Evolutionary conservation across 2,113 vertebrate species (phyloP), one percentile per base, ranked within the genome.

Genomic region (Aythya baeri): DNA sequence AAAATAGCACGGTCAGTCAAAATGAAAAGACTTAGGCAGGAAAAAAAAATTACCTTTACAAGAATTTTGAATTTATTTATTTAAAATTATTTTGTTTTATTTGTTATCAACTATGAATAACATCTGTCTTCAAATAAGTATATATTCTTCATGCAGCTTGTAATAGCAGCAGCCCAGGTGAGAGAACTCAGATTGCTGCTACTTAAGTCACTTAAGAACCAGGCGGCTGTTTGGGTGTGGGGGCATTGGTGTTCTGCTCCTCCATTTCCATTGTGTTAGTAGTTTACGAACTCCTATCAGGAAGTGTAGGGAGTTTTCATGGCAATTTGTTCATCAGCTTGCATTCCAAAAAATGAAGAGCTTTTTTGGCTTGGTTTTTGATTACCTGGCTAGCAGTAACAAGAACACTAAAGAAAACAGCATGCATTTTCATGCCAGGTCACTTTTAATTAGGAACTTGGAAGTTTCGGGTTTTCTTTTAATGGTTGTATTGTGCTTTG

Each of bases 401-500:
- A 82, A 61, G 55, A 58, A 49, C 41, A 17, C 29, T 46, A 61
- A 77, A 86, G 68, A 23, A 77, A 85, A 32, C 58, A 88, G 43
- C 61, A 4, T 50, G 36, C 25, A 15, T 91, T 93, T 93, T 88
- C 52, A 18, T 90, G 75, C 15, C 82, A 83, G 41, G 32, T 91
- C 36, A 46, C 38, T 90, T 94, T 72, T 91, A 89, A 91, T 93
- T 91, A 81, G 72, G 32, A 82, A 23, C 43, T 91, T 81, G 75
- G 75, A 86, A 91, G 66, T 77, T 27, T 93, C 0, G 1, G 1
- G 5, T 57, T 86, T 89, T 54, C 29, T 78, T 93, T 80, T 83
- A 43, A 31, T 80, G 41, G 34, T 49, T 81, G 11, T 38, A 65
- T 70, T 91, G 27, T 93, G 58, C 83, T 94, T 90, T 88, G 66